These are phyloP conservation scores for Siderastrea siderea DNA, from an alignment of 92 coral and sea anemone species.

Conservation along the genomic window DNA sequence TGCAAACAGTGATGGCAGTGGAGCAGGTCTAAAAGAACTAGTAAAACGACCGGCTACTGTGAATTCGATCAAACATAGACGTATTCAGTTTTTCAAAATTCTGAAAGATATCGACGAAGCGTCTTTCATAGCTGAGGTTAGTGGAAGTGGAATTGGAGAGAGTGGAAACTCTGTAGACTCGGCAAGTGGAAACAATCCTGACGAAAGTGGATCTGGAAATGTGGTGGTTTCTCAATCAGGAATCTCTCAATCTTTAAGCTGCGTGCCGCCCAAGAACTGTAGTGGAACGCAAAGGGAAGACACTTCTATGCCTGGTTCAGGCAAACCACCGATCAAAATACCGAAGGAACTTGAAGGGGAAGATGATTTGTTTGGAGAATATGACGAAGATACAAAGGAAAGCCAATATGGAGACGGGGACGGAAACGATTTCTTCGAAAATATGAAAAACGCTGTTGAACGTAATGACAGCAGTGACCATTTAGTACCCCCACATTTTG, in stretches of 20 bases:
- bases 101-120: neutral
- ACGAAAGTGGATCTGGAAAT: slow-evolving; percentile 3
- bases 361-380: neutral
- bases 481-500: slow-evolving; percentile 13
- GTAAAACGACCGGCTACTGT: neutral
- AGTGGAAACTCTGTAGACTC: slow-evolving; percentile 15
- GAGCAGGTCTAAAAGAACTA: neutral
- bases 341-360: neutral
- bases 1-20: neutral
- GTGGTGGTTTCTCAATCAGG: neutral
- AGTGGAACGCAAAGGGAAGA: neutral
- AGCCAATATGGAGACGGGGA: slow-evolving; percentile 30
- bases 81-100: slow-evolving; percentile 22
- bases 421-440: slow-evolving; percentile 23
- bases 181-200: slow-evolving; percentile 24
- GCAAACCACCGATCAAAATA: neutral
- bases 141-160: slow-evolving; percentile 29
- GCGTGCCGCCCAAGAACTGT: neutral
- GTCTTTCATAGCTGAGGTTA: neutral
- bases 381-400: neutral
- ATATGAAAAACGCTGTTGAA: neutral
- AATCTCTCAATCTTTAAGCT: neutral
- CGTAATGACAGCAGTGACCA: slow-evolving; percentile 3
- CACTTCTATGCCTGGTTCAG: neutral
- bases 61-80: neutral